These are phyloP conservation scores for Chaenocephalus aceratus DNA, from an alignment of 2,113 vertebrate genomes.

Conservation along the genomic window DNA sequence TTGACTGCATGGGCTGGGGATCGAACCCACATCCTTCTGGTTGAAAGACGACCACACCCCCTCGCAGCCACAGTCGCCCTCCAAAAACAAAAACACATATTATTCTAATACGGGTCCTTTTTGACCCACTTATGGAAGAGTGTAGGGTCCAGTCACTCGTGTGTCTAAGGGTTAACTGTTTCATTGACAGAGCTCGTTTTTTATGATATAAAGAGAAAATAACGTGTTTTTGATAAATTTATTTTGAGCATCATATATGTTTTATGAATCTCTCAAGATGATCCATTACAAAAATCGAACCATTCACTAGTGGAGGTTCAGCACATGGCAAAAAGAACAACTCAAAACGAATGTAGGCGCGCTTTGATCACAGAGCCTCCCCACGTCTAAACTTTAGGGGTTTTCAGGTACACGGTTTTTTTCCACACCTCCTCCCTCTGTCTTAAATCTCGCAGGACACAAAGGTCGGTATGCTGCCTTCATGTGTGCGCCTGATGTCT, in stretches of 20 bases:
- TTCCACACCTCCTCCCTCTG: slow-evolving; percentile 17
- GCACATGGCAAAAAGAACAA: slow-evolving; percentile 22
- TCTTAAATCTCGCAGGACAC: slow-evolving; percentile 50
- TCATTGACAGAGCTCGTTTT: slow-evolving; percentile 13
- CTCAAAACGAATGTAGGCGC: slow-evolving; percentile 43
- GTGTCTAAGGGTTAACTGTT: slow-evolving; percentile 6
- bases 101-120: too few species aligned
- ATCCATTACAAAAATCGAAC: slow-evolving; percentile 51
- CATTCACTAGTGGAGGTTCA: slow-evolving; percentile 40
- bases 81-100: too few species aligned
- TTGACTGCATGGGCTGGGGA: too few species aligned
- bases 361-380: slow-evolving; percentile 64
- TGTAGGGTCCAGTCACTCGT: too few species aligned
- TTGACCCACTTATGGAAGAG: too few species aligned
- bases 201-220: slow-evolving; percentile 26
- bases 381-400: slow-evolving; percentile 38
- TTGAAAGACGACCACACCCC: too few species aligned
- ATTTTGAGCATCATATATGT: slow-evolving; percentile 51
- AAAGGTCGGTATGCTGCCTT: slow-evolving; percentile 45
- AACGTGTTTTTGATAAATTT: slow-evolving; percentile 41
- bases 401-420: slow-evolving; percentile 44
- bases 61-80: too few species aligned
- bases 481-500: slow-evolving; percentile 18
- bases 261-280: slow-evolving; percentile 39
- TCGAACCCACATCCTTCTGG: too few species aligned